A percentile compares a stretch with the other conserved stretches of the same genome.
phyloP scores from a whole-genome alignment of 1,140 invertebrate genomes.

The Hyles vespertilio region DNA sequence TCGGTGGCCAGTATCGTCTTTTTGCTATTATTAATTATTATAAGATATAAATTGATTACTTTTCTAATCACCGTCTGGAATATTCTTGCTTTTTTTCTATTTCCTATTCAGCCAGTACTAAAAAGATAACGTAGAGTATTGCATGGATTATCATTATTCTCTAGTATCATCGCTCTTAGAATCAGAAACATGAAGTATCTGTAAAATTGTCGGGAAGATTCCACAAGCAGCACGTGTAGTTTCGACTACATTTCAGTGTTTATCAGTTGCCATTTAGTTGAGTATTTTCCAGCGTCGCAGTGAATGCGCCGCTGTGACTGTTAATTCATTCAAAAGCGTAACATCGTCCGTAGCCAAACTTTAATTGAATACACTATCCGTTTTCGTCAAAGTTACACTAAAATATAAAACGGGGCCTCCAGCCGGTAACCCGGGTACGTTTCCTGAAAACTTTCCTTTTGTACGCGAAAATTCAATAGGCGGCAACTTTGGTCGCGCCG shows the following conservation, averaged over 20 bases:
- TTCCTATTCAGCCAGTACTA: too few species aligned
- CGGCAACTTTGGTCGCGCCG: constrained; percentile 43
- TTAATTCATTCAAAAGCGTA: constrained; percentile 6
- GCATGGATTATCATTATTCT: too few species aligned
- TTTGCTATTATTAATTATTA: constrained; percentile 47
- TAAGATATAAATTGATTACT: constrained; percentile 11
- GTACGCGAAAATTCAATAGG: constrained; percentile 58
- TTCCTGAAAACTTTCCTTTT: constrained; percentile 59
- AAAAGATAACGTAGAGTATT: too few species aligned
- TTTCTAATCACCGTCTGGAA: not conserved
- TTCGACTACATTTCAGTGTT: too few species aligned
- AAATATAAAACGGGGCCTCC: constrained; percentile 39
- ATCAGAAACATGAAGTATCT: too few species aligned
- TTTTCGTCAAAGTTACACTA: constrained; percentile 54
- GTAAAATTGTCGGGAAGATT: too few species aligned
- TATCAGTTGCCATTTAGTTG: too few species aligned
- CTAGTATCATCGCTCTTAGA: too few species aligned
- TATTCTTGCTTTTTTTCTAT: not conserved
- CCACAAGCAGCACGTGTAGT: too few species aligned
- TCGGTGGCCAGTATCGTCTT: constrained; percentile 45
- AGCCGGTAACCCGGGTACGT: constrained; percentile 39
- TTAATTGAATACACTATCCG: constrained; percentile 57
- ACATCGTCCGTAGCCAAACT: constrained; percentile 24
- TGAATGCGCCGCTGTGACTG: not conserved
- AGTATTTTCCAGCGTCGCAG: too few species aligned